phyloP scores from a whole-genome alignment of 1,140 invertebrate genomes.

The Platyscapa corneri region DNA sequence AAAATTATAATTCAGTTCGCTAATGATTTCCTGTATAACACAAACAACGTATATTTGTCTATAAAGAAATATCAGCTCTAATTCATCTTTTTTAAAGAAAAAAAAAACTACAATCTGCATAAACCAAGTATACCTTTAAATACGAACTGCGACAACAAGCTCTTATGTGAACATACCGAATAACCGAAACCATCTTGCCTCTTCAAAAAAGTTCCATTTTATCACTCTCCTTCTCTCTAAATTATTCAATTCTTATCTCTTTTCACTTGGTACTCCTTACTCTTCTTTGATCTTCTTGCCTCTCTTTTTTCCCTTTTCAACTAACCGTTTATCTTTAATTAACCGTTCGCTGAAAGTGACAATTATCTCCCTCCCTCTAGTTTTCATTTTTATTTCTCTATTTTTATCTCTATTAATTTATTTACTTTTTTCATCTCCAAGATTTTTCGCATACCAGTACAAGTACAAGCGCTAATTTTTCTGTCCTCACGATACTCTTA shows the following conservation, averaged over 20 bases:
- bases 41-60: too few species aligned
- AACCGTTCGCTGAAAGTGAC: constrained; percentile 10
- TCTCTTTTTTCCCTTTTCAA: too few species aligned
- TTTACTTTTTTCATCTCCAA: not conserved
- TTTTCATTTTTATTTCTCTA: not conserved
- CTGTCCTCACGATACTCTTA: not conserved
- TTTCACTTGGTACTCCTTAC: not conserved
- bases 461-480: not conserved
- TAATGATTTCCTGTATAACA: too few species aligned
- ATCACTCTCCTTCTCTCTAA: not conserved
- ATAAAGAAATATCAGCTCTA: not conserved
- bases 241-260: constrained; percentile 10
- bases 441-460: not conserved
- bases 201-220: not conserved
- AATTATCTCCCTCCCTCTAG: not conserved
- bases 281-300: not conserved
- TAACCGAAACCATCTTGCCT: not conserved
- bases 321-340: constrained; percentile 44
- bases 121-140: not conserved
- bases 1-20: too few species aligned
- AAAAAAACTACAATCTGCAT: not conserved
- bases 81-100: not conserved
- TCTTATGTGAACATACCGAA: not conserved
- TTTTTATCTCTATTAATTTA: not conserved
- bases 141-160: not conserved